Percentiles rank a stretch among this genome's conserved stretches.
Evolutionary conservation across 1,140 invertebrate species (phyloP).

Genomic region (Thereuonema tuberculata): DNA sequence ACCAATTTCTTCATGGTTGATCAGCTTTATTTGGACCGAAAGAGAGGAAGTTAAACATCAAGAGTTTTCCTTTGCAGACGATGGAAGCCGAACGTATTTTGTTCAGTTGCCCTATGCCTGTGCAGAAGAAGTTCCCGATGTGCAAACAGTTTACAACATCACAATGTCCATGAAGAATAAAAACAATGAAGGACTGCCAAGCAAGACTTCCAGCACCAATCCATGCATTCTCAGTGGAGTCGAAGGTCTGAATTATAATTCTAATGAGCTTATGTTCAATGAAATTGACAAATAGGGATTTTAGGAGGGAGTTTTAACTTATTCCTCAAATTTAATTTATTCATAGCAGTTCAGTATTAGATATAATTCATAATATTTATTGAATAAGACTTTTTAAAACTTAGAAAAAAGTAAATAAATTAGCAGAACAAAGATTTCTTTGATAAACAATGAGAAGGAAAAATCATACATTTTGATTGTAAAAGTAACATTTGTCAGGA

Average conservation of each 20-base stretch:
- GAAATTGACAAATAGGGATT: too few species aligned
- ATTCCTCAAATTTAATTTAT: too few species aligned
- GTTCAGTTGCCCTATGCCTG: neutral
- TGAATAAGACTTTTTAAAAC: too few species aligned
- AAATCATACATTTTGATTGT: too few species aligned
- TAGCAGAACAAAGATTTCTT: too few species aligned
- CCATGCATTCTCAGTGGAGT: neutral
- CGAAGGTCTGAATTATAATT: neutral
- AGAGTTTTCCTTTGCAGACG: neutral
- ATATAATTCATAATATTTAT: too few species aligned
- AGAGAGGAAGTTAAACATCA: neutral
- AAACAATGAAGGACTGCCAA: neutral
- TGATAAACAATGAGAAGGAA: too few species aligned
- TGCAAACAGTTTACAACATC: neutral
- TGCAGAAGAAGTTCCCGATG: neutral
- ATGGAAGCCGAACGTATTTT: neutral
- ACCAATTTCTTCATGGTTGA: slow-evolving; percentile 15
- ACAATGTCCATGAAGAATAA: neutral
- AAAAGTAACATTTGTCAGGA: too few species aligned
- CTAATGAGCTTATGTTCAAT: too few species aligned
- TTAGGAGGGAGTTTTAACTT: too few species aligned
- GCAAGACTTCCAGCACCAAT: neutral
- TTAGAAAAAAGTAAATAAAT: too few species aligned
- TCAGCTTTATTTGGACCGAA: neutral
- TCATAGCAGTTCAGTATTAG: too few species aligned